Conservation (phyloP, 2,888 invertebrate genomes). For the Ferrisia virgata region DNA sequence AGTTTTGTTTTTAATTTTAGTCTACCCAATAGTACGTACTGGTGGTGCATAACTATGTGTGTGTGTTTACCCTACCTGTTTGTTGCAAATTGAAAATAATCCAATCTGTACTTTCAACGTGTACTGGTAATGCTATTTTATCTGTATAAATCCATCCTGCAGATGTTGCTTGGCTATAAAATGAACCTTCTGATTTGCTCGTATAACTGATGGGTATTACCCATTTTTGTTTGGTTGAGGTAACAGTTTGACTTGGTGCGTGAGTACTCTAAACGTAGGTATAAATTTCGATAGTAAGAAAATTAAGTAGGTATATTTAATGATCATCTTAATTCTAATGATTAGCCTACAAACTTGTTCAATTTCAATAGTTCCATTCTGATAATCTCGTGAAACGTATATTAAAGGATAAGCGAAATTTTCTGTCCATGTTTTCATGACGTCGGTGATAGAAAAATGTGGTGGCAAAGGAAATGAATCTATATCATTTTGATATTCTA, state of each 20-base stretch:
- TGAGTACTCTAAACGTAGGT: neutral
- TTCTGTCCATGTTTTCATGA: conserved; percentile 71
- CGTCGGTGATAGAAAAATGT: conserved; percentile 55
- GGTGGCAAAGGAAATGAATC: conserved; percentile 42
- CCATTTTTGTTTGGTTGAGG: conserved; percentile 54
- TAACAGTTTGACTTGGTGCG: neutral
- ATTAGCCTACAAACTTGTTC: neutral
- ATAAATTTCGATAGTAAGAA: neutral
- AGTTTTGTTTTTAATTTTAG: neutral
- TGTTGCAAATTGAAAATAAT: conserved; percentile 63
- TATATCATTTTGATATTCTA: conserved; percentile 53
- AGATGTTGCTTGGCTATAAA: conserved; percentile 47
- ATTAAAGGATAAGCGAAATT: conserved; percentile 69
- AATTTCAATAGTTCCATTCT: conserved; percentile 54
- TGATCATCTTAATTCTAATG: neutral
- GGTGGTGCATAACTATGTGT: too few relatives aligned
- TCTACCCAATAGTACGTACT: neutral
- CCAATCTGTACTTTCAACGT: conserved; percentile 54
- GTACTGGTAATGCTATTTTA: conserved; percentile 36
- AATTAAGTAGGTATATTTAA: neutral
- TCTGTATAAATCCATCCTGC: conserved; percentile 49
- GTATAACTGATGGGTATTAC: conserved; percentile 61
- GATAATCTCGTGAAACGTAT: conserved; percentile 60
- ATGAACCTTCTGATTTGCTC: conserved; percentile 51
- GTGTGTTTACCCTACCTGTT: conserved; percentile 57